Percentiles rank a stretch among this genome's conserved stretches.
These are phyloP conservation scores for Apis cerana DNA, from an alignment of 1,140 invertebrate species.

Conservation along the genomic window DNA sequence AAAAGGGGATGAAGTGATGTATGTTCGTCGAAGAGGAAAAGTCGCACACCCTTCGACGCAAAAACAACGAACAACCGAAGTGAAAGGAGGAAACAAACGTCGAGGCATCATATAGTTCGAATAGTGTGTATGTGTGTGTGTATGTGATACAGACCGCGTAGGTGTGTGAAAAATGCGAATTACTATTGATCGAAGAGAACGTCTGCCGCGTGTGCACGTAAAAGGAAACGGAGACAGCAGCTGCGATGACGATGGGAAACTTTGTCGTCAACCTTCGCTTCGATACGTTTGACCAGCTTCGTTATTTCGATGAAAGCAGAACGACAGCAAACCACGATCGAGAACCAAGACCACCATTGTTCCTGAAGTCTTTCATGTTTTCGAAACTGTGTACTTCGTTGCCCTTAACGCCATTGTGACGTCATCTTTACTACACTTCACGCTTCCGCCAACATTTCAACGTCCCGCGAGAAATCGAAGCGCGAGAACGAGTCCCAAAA, in stretches of 20 bases:
- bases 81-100: not conserved
- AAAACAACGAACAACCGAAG: not conserved
- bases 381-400: not conserved
- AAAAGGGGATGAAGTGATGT: not conserved
- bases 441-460: not conserved
- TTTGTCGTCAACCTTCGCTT: not conserved
- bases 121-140: not conserved
- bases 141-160: not conserved
- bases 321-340: not conserved
- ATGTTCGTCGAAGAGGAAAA: constrained; percentile 20
- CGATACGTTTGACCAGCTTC: not conserved
- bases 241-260: constrained; percentile 26
- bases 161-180: not conserved
- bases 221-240: constrained; percentile 8
- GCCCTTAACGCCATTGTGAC: no score
- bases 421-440: not conserved
- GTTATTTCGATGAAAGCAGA: not conserved
- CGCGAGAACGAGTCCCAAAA: not conserved
- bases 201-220: not conserved
- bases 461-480: not conserved
- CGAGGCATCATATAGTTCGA: not conserved
- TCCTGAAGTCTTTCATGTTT: not conserved
- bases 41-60: not conserved
- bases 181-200: not conserved
- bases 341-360: not conserved